Evolutionary conservation across 92 coral and sea anemone genomes (phyloP).

Genomic region (Bergia sp.): DNA sequence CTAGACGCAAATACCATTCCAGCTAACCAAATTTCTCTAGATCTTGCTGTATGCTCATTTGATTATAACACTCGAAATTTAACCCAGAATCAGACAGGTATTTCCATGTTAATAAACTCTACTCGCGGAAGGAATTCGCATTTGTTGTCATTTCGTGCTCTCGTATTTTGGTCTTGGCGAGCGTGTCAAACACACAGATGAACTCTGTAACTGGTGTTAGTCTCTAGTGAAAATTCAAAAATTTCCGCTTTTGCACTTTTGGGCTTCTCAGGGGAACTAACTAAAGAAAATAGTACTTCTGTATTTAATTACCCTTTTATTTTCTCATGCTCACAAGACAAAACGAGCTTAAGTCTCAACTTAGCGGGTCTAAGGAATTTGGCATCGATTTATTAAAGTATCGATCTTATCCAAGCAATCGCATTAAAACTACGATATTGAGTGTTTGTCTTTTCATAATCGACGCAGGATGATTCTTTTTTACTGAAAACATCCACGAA

Average conservation of each 20-base stretch:
- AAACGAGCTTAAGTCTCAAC: background rate
- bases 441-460: background rate
- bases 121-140: background rate
- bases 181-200: background rate
- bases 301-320: background rate
- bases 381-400: background rate
- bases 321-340: background rate
- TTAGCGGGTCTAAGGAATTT: background rate
- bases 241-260: background rate
- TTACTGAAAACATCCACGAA: background rate
- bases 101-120: constrained; percentile 20
- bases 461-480: background rate
- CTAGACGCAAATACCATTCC: background rate
- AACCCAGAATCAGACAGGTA: background rate
- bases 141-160: constrained; percentile 11
- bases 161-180: constrained; percentile 34
- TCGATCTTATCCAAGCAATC: background rate
- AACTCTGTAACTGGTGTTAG: background rate
- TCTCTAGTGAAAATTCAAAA: background rate
- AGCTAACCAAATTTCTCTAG: background rate
- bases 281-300: constrained; percentile 1
- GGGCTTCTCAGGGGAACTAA: constrained; percentile 16
- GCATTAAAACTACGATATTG: background rate
- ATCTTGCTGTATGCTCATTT: constrained; percentile 7
- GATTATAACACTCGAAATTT: background rate